Conservation (phyloP, 2,888 invertebrate genomes). For the Heliothis peltigera region DNA sequence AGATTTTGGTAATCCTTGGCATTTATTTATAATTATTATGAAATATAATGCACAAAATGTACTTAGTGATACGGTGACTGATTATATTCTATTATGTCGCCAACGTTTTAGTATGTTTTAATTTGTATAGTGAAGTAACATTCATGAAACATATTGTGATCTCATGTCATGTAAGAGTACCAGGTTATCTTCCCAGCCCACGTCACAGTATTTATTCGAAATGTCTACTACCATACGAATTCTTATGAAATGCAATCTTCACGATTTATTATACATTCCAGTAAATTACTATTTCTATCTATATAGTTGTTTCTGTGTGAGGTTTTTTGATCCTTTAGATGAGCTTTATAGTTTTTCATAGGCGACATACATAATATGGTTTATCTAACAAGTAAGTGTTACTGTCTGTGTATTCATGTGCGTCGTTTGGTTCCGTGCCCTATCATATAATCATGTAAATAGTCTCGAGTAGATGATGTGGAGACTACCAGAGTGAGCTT, state of each 20-base stretch:
- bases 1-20: constrained; percentile 78
- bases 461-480: constrained; percentile 74
- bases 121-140: constrained; percentile 74
- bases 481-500: constrained; percentile 71
- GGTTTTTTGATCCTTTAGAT: constrained; percentile 81
- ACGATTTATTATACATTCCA: constrained; percentile 84
- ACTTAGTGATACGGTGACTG: constrained; percentile 83
- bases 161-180: constrained; percentile 84
- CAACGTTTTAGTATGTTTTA: constrained; percentile 74
- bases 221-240: constrained; percentile 67
- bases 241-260: constrained; percentile 75
- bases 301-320: constrained; percentile 80
- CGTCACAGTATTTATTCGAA: constrained; percentile 73
- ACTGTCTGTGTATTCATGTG: constrained; percentile 78
- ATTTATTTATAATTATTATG: constrained; percentile 80
- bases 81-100: constrained; percentile 70
- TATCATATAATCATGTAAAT: constrained; percentile 78
- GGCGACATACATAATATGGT: constrained; percentile 77
- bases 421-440: constrained; percentile 78
- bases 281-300: constrained; percentile 75
- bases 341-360: constrained; percentile 85
- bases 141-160: constrained; percentile 82
- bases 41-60: constrained; percentile 87
- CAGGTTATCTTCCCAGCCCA: constrained; percentile 69
- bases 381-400: constrained; percentile 75